Conservation (phyloP, 2,888 invertebrate genomes). For the Acanthococcus lagerstroemiae region DNA sequence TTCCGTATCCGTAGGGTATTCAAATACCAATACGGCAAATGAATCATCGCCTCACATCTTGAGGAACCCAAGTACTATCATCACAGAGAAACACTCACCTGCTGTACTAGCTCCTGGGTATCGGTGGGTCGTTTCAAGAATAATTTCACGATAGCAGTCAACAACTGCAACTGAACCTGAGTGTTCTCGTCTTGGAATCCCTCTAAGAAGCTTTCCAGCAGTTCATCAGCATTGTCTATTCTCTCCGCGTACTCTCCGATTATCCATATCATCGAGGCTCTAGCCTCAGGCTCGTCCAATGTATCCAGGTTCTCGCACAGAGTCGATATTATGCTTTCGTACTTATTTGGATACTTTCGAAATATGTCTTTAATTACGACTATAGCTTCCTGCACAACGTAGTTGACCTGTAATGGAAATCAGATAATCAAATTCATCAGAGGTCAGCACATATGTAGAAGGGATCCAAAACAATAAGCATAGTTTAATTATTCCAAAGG, state of each 20-base stretch:
- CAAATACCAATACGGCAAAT: no score
- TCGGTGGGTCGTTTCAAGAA: slow-evolving; percentile 97
- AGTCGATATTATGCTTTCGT: slow-evolving; percentile 98
- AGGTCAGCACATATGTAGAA: neutral
- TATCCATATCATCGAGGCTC: slow-evolving; percentile 90
- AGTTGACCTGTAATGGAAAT: slow-evolving; percentile 60
- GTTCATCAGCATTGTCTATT: slow-evolving; percentile 97
- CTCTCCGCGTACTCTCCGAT: slow-evolving; percentile 96
- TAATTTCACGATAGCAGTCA: slow-evolving; percentile 96
- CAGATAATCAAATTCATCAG: no score
- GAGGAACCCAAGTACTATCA: neutral
- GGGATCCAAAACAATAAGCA: no score
- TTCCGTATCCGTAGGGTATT: no score
- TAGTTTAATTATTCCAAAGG: no score
- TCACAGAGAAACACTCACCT: slow-evolving; percentile 45
- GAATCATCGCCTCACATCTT: neutral
- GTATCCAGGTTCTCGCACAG: slow-evolving; percentile 98
- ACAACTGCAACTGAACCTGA: slow-evolving; percentile 88
- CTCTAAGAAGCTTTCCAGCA: slow-evolving; percentile 94
- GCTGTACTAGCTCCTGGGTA: slow-evolving; percentile 96
- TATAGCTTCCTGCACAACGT: slow-evolving; percentile 98
- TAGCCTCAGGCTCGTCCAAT: slow-evolving; percentile 94
- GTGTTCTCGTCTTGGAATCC: slow-evolving; percentile 96
- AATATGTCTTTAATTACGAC: slow-evolving; percentile 98
- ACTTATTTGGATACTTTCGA: slow-evolving; percentile 97